Conservation (phyloP, 2,888 invertebrate genomes). For the Tridacna crocea region DNA sequence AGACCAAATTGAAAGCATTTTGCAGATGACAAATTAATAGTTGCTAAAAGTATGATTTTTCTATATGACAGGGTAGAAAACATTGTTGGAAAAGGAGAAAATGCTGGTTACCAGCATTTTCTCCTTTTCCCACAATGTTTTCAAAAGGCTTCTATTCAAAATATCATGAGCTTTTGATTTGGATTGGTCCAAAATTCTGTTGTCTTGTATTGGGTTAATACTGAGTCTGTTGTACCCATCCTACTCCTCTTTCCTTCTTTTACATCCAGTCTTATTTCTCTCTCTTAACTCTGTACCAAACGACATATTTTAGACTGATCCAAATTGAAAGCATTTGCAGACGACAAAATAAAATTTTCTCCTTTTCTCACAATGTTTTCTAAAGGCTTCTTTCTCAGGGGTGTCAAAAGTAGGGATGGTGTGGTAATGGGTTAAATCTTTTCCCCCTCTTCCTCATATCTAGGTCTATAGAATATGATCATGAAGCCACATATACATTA, state of each 20-base stretch:
- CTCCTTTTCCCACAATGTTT: background rate
- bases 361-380: no score
- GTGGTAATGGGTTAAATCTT: background rate
- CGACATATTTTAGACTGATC: no score
- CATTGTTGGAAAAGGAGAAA: background rate
- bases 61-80: no score
- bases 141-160: background rate
- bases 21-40: no score
- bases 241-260: background rate
- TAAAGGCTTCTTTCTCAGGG: no score
- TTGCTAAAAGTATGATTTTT: no score
- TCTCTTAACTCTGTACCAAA: no score
- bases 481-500: background rate
- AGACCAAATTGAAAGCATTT: no score
- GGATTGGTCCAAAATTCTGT: background rate
- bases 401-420: no score
- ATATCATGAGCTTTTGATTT: background rate
- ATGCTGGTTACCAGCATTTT: background rate
- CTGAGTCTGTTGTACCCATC: background rate
- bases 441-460: background rate
- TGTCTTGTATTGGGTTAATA: background rate
- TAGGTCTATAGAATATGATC: background rate
- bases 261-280: background rate
- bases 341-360: no score
- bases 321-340: no score